phyloP scores from a whole-genome alignment of 2,113 vertebrate genomes.

The Bujurquina vittata region DNA sequence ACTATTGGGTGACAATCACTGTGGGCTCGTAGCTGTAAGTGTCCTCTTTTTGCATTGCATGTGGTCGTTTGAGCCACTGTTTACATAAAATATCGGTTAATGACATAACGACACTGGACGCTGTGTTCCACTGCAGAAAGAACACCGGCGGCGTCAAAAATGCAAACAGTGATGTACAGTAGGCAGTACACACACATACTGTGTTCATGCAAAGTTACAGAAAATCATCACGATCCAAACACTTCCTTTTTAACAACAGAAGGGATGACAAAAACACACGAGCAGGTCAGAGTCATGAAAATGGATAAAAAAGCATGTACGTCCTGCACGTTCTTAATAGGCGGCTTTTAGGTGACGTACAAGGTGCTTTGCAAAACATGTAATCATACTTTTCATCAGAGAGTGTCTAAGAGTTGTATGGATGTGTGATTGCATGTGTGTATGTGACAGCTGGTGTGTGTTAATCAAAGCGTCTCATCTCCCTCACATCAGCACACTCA shows the following conservation, averaged over 20 bases:
- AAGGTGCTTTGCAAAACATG: background rate
- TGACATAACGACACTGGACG: background rate
- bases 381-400: background rate
- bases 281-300: background rate
- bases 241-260: background rate
- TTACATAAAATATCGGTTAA: background rate
- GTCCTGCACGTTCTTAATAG: background rate
- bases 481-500: conserved; percentile 49
- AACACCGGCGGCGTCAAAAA: background rate
- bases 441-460: conserved; percentile 26
- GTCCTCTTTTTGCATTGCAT: background rate
- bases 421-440: conserved; percentile 10
- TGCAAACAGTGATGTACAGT: background rate
- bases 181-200: background rate
- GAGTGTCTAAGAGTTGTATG: background rate
- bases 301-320: background rate
- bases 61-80: background rate
- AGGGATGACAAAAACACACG: background rate
- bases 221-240: background rate
- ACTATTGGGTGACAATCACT: background rate
- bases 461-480: conserved; percentile 51
- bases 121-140: background rate
- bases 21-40: background rate
- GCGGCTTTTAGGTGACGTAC: background rate
- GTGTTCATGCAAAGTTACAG: conserved; percentile 14